Evolutionary conservation across 1,140 invertebrate species (phyloP), one percentile per base, ranked within the genome.

Genomic region (Lepidurus packardi): DNA sequence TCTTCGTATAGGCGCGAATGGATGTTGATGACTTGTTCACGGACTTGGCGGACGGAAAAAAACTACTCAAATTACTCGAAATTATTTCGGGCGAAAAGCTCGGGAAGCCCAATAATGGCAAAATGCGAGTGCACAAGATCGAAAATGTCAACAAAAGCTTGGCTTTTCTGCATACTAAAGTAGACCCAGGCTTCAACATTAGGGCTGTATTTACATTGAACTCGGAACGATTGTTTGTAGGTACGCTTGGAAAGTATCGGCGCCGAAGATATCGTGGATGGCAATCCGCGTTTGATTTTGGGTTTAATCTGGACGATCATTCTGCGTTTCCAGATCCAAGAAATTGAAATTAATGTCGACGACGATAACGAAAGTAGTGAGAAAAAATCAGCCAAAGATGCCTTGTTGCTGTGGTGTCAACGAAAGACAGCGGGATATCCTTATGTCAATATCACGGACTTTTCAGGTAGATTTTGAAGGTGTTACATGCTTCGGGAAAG

Each of bases 281-380:
- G 97, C 53, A 99, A 82, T 78, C 87, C 88, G 10, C 89, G 96
- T 76, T 88, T 99, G 53, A 99, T 99, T 83, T 90, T 99, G 73
- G 98, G 98, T 83, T 89, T 99, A 11, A 98, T 99, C 81, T 99
- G 98, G 97, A 98, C 96, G 25, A 98, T 98, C 81, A 98, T 98
- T 86, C 88, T 98, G 77, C 88, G 96, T 43, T 98, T 98, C 87
- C 95, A 97, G 89, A 98, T 98, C 82, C 97, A 99, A 87, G 97
- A 98, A 88, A 99, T 99, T 84, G 96, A 97, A 88, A 98, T 98
- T 83, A 94, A 98, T 87, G 94, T 97, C 83, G 95, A 98, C 86
- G 96, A 98, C 87, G 94, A 98, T 83, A 97, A 98, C 86, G 96
- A 97, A 85, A 96, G 94, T 80, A 96, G 94, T 80, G 97, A 99